Conservation (phyloP, 2,888 invertebrate species). For the Cosmorhoe ocellata region DNA sequence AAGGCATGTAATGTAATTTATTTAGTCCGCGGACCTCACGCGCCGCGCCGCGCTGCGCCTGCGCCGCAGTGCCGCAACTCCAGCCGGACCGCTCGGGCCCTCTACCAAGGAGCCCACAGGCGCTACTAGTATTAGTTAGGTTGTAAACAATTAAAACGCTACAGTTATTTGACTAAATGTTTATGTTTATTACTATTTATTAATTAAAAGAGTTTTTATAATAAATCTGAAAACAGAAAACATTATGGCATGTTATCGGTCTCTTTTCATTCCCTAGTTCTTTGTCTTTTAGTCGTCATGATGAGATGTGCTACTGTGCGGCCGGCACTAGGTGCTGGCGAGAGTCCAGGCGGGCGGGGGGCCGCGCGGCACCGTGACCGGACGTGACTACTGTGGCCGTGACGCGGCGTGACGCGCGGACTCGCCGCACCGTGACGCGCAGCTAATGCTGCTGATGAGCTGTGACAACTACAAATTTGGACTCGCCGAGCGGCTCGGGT, state of each 20-base stretch:
- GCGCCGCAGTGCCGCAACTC: neutral
- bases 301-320: neutral
- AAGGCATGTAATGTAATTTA: slow-evolving; percentile 33
- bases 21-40: slow-evolving; percentile 27
- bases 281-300: neutral
- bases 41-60: neutral
- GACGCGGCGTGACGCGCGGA: slow-evolving; percentile 21
- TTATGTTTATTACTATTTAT: too few relatives aligned
- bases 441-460: slow-evolving; percentile 23
- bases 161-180: too few relatives aligned
- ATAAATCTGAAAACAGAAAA: too few relatives aligned
- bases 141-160: too few relatives aligned
- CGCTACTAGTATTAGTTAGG: too few relatives aligned
- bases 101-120: too few relatives aligned
- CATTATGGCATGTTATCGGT: too few relatives aligned
- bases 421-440: slow-evolving; percentile 14
- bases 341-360: slow-evolving; percentile 1
- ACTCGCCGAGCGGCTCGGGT: slow-evolving; percentile 6
- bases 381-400: slow-evolving; percentile 26
- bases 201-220: too few relatives aligned
- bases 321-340: neutral
- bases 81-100: too few relatives aligned
- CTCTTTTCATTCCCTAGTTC: too few relatives aligned
- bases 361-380: slow-evolving; percentile 22
- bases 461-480: slow-evolving; percentile 23